A percentile compares a stretch with the other conserved stretches of the same genome.
Conservation (phyloP, 2,113 vertebrate genomes). For the Poicephalus gulielmi region DNA sequence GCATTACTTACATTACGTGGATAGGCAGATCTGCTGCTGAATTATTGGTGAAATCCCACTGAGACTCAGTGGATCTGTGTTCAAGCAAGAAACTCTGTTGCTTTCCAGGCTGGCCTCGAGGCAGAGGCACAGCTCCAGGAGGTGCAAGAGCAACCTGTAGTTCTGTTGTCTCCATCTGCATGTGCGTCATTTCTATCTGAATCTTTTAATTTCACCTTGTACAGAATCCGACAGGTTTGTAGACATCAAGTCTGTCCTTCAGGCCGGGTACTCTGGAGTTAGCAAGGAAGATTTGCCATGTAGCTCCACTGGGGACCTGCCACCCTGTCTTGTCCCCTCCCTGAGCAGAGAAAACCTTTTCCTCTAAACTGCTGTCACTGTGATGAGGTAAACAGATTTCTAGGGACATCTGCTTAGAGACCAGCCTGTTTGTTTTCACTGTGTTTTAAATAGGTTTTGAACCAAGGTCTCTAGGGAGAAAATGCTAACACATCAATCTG, state of each 20-base stretch:
- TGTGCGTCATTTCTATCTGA: neutral
- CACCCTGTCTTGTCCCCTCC: neutral
- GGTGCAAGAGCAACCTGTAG: neutral
- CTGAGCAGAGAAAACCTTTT: neutral
- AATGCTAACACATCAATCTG: slow-evolving; percentile 8
- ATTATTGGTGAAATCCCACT: neutral
- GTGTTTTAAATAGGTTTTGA: slow-evolving; percentile 54
- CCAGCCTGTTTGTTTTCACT: slow-evolving; percentile 19
- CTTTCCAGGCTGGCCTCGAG: neutral
- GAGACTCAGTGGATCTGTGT: neutral
- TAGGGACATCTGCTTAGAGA: slow-evolving; percentile 38
- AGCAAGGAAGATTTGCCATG: neutral
- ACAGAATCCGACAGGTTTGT: neutral
- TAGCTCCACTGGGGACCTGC: neutral
- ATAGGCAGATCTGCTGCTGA: slow-evolving; percentile 1
- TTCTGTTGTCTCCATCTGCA: accelerated
- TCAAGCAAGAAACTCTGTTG: neutral
- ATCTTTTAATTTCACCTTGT: neutral
- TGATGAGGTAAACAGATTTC: slow-evolving; percentile 7
- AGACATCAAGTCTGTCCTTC: neutral
- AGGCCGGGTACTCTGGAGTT: neutral
- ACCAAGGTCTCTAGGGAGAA: slow-evolving; percentile 39
- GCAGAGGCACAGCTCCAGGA: neutral
- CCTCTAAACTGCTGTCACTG: neutral
- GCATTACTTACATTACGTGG: slow-evolving; percentile 8